phyloP scores from a whole-genome alignment of 2,888 invertebrate genomes.

The Anoplius nigerrimus region DNA sequence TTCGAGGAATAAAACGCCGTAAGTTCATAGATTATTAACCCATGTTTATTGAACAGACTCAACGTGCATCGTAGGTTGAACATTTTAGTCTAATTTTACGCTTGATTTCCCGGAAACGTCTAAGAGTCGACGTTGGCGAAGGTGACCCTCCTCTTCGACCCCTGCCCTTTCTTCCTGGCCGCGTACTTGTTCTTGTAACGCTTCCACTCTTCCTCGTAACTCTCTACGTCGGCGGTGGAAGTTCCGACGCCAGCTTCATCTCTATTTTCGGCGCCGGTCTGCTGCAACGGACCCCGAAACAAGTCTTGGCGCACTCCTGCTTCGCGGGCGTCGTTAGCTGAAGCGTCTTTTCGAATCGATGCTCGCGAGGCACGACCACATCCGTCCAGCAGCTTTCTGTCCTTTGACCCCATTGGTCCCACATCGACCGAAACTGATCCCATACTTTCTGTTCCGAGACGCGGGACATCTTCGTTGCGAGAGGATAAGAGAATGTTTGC shows the following conservation, averaged over 20 bases:
- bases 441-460: background rate
- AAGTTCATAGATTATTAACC: too few relatives aligned
- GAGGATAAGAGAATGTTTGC: too few relatives aligned
- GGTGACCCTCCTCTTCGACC: slow-evolving; percentile 42
- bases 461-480: too few relatives aligned
- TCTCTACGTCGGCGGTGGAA: slow-evolving; percentile 10
- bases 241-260: slow-evolving; percentile 32
- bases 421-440: background rate
- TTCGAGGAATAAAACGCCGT: too few relatives aligned
- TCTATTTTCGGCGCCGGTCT: slow-evolving; percentile 41
- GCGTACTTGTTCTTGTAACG: slow-evolving; percentile 20
- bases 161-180: slow-evolving; percentile 15
- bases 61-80: too few relatives aligned
- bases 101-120: background rate
- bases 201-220: slow-evolving; percentile 20
- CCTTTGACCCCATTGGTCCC: background rate
- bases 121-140: slow-evolving; percentile 25
- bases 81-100: background rate
- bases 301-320: background rate
- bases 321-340: background rate
- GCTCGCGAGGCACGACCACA: slow-evolving; percentile 39
- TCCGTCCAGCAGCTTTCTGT: slow-evolving; percentile 38
- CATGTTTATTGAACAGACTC: background rate
- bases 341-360: background rate
- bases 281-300: slow-evolving; percentile 45